These are phyloP conservation scores for Metopia argyrocephala DNA, from an alignment of 2,888 invertebrate genomes.

Conservation along the genomic window DNA sequence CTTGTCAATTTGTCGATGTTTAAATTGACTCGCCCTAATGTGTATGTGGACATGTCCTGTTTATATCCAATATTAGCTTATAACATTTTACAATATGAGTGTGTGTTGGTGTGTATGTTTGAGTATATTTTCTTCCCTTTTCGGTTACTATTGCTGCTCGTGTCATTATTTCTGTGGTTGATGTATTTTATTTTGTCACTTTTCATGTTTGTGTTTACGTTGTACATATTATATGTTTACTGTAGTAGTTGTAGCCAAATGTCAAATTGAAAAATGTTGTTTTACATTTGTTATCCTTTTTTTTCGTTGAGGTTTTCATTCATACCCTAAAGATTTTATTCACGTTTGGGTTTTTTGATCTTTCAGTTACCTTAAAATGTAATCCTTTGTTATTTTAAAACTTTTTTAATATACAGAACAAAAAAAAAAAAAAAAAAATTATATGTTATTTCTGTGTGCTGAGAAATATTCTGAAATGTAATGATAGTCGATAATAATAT, in stretches of 20 bases:
- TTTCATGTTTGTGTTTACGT: conserved; percentile 31
- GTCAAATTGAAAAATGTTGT: conserved; percentile 63
- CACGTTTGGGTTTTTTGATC: neutral
- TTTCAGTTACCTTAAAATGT: conserved; percentile 25
- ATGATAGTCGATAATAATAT: conserved; percentile 24
- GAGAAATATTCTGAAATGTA: neutral
- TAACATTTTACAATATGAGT: neutral
- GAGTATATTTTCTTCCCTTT: conserved; percentile 1
- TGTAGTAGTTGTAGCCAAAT: conserved; percentile 33
- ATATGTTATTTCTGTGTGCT: neutral
- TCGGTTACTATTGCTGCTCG: neutral
- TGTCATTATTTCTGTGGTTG: conserved; percentile 22
- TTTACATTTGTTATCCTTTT: conserved; percentile 41
- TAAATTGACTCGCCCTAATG: no score
- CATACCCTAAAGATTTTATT: neutral
- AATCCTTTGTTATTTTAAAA: conserved; percentile 48
- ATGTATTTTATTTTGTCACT: conserved; percentile 43
- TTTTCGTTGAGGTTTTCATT: conserved; percentile 21
- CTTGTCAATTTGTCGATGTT: no score
- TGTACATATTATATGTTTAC: conserved; percentile 20
- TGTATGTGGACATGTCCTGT: no score
- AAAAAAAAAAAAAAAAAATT: neutral
- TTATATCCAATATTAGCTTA: neutral
- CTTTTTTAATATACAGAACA: conserved; percentile 11
- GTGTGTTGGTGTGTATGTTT: conserved; percentile 1